These are phyloP conservation scores for Eremophila alpestris DNA, from an alignment of 2,797 vertebrate species.

Conservation along the genomic window DNA sequence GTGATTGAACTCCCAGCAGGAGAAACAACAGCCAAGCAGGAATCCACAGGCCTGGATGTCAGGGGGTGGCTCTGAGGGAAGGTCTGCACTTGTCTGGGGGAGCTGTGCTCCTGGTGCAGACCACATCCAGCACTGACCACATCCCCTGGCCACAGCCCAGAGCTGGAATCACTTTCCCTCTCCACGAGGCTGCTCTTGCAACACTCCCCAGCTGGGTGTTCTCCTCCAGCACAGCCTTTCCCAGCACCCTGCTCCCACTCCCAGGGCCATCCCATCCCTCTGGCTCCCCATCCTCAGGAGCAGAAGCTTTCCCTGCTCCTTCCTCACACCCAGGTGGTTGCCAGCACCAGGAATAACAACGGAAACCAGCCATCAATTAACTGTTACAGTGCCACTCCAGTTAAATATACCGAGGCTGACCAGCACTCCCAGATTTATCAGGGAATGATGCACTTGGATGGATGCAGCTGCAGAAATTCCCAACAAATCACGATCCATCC, in stretches of 20 bases:
- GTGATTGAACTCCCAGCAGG: accelerated
- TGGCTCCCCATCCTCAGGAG: not conserved
- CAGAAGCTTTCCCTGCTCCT: not conserved
- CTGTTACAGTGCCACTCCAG: not conserved
- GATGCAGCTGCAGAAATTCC: not conserved
- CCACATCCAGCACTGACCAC: not conserved
- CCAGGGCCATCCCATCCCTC: not conserved
- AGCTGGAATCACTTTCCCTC: not conserved
- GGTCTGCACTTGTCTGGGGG: not conserved
- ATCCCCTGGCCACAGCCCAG: conserved; percentile 4
- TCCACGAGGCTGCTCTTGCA: not conserved
- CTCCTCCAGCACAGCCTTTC: not conserved
- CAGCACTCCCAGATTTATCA: not conserved
- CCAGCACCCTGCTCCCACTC: not conserved
- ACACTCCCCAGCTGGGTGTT: not conserved
- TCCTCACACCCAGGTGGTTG: not conserved
- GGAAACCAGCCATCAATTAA: not conserved
- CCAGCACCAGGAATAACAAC: not conserved
- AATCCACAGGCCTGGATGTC: accelerated
- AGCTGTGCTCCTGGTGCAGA: not conserved
- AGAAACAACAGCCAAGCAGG: accelerated
- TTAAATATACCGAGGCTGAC: accelerated
- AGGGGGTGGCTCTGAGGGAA: not conserved
- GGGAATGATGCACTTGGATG: not conserved
- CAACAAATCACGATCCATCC: accelerated